Evolutionary conservation across 2,888 invertebrate species (phyloP).

Genomic region (Saturnia pavonia): DNA sequence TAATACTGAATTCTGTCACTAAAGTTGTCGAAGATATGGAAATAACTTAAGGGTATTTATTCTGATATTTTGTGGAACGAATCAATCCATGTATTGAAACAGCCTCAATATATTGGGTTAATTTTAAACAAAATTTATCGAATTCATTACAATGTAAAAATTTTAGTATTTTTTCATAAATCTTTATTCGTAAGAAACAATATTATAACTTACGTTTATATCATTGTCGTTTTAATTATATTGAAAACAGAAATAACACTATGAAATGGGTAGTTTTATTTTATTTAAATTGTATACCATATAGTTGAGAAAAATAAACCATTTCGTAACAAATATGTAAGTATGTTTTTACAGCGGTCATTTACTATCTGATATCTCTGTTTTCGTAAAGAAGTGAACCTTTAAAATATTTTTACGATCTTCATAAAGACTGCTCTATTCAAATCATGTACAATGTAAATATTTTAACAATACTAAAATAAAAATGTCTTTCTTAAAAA

Average conservation of each 20-base stretch:
- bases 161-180: too few species aligned
- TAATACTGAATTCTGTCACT: neutral
- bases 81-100: neutral
- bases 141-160: neutral
- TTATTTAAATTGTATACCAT: neutral
- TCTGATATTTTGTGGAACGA: neutral
- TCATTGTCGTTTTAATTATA: neutral
- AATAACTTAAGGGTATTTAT: neutral
- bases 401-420: conserved; percentile 9
- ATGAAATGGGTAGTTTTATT: neutral
- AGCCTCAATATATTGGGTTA: neutral
- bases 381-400: neutral
- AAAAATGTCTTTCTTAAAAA: neutral
- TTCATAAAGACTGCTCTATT: conserved; percentile 3
- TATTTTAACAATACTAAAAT: neutral
- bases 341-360: neutral
- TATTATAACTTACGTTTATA: too few species aligned
- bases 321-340: neutral
- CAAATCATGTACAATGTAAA: neutral
- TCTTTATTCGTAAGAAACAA: neutral
- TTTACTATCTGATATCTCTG: neutral
- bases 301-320: neutral
- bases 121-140: neutral
- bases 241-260: neutral
- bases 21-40: neutral